phyloP scores from a whole-genome alignment of 2,797 vertebrate genomes.

The Decapterus maruadsi region DNA sequence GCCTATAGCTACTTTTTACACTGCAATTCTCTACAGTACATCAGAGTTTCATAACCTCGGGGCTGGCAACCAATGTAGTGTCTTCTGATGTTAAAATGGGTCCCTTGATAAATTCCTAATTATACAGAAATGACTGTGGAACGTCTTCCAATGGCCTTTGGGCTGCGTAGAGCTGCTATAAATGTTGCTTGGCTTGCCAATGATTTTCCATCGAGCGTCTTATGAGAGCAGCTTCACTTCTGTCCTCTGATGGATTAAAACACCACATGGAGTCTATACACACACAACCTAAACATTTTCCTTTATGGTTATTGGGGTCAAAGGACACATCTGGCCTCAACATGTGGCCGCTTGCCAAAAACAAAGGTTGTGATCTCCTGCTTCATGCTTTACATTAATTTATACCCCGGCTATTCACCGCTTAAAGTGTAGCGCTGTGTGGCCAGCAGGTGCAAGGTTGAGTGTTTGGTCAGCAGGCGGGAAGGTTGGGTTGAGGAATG shows the following conservation, averaged over 20 bases:
- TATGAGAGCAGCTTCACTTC: slow-evolving; percentile 42
- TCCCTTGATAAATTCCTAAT: slow-evolving; percentile 73
- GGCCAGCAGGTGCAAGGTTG: slow-evolving; percentile 40
- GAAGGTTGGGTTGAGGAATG: slow-evolving; percentile 29
- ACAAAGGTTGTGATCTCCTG: slow-evolving; percentile 26
- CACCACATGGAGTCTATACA: slow-evolving; percentile 15
- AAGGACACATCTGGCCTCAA: slow-evolving; percentile 29
- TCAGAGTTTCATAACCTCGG: slow-evolving; percentile 47
- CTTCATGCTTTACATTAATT: slow-evolving; percentile 38
- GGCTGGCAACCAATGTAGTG: slow-evolving; percentile 54
- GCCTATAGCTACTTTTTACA: slow-evolving; percentile 53
- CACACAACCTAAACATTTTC: slow-evolving; percentile 51
- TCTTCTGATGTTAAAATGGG: slow-evolving; percentile 66
- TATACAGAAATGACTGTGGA: slow-evolving; percentile 67
- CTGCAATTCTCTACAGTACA: slow-evolving; percentile 53
- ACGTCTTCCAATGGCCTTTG: slow-evolving; percentile 54
- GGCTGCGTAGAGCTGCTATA: slow-evolving; percentile 44
- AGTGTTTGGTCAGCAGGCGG: slow-evolving; percentile 27
- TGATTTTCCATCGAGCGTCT: slow-evolving; percentile 54
- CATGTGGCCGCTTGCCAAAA: slow-evolving; percentile 11
- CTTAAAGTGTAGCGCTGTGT: slow-evolving; percentile 10
- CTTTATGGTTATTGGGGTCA: slow-evolving; percentile 44
- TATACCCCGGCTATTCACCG: slow-evolving; percentile 20
- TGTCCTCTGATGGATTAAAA: slow-evolving; percentile 44
- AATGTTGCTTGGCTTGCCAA: slow-evolving; percentile 52